Base-by-base conservation (phyloP, 2,888 invertebrate species). In the Theretra japonica region DNA sequence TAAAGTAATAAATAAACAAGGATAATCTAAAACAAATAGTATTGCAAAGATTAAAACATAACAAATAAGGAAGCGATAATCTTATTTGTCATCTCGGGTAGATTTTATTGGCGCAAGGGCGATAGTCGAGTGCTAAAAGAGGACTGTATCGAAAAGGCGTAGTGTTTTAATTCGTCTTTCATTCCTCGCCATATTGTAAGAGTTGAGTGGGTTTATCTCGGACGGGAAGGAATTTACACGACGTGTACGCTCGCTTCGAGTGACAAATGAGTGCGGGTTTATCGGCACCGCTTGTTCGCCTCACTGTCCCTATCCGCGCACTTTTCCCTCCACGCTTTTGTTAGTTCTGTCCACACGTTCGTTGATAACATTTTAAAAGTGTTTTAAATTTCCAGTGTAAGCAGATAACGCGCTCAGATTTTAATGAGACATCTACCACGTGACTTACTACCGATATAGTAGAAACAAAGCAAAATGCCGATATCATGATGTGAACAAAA, bases 221-320 rank as follows among this genome's bases (percentile, higher is more conserved):
- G 82, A 79, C 79, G 83, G 84, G 85, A 83, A 87, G 87, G 91
- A 92, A 93, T 93, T 90, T 91, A 92, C 93, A 91, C 88, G 91
- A 86, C 88, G 86, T 85, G 83, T 84, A 82, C 88, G 86, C 87
- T 85, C 86, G 89, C 86, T 85, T 82, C 83, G 83, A 84, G 91
- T 93, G 94, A 94, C 94, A 94, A 94, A 94, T 94, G 93, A 93
- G 89, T 82, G 84, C 81, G 85, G 74, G 83, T 88, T 92, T 93
- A 93, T 92, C 93, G 85, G 76, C 70, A 73, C 74, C 78, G 78
- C 81, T 82, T 82, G 80, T 74, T 75, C 79, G 77, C 81, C 82
- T 79, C 82, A 81, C 82, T 86, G 86, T 86, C 83, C 83, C 82
- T 82, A 82, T 78, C 80, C 82, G 79, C 78, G 77, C 81, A 84